phyloP scores from a whole-genome alignment of 37 sponge, comb jelly and placozoan genomes.

The Halichondria panicea region DNA sequence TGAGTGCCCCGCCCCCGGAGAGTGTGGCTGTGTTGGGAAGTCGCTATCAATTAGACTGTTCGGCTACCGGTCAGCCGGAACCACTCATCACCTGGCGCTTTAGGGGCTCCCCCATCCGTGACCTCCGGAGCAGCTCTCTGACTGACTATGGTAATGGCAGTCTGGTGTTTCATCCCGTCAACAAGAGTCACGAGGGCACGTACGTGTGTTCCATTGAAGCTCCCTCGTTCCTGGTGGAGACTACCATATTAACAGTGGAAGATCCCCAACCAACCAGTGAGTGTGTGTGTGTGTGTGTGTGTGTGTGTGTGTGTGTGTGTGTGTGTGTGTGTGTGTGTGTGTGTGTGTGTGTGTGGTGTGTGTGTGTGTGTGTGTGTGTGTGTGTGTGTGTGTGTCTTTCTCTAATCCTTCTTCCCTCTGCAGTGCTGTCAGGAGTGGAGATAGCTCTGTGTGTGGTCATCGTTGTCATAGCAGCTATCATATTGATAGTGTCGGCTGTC shows the following conservation, averaged over 20 bases:
- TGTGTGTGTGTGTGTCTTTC: slow-evolving; percentile 8
- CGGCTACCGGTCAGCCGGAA: slow-evolving; percentile 30
- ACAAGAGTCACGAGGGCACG: slow-evolving; percentile 6
- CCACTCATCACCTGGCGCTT: slow-evolving; percentile 34
- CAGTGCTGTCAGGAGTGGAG: background rate
- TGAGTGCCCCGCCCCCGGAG: background rate
- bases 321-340: background rate
- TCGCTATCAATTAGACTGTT: slow-evolving; percentile 33
- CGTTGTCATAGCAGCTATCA: slow-evolving; percentile 3
- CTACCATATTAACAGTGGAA: background rate
- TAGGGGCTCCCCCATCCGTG: background rate
- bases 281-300: no score
- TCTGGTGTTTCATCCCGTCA: slow-evolving; percentile 14
- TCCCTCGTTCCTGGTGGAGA: background rate
- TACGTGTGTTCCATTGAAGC: slow-evolving; percentile 36
- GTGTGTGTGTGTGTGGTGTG: no score
- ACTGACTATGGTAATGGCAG: slow-evolving; percentile 34
- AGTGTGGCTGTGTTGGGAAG: slow-evolving; percentile 14
- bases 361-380: slow-evolving; percentile 7
- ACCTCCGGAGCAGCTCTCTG: background rate
- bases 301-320: no score
- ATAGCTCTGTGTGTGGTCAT: background rate
- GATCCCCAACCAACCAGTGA: no score
- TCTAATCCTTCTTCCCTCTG: slow-evolving; percentile 4
- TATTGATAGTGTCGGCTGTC: slow-evolving; percentile 9